Evolutionary conservation across 1,140 invertebrate genomes (phyloP).

Genomic region (Metaphire vulgaris): DNA sequence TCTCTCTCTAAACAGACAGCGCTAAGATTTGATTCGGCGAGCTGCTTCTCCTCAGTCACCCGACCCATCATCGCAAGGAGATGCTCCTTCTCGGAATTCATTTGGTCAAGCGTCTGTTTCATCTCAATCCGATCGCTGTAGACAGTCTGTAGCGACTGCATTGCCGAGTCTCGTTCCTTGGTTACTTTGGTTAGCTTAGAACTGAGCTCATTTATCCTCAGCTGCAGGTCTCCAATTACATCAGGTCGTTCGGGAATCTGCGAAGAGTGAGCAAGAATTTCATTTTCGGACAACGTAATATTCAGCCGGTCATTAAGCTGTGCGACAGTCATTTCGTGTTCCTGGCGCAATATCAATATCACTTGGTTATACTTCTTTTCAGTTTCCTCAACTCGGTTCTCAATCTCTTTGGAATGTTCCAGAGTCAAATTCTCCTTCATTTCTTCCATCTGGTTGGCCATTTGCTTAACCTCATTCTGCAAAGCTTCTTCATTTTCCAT

Average conservation of each 20-base stretch:
- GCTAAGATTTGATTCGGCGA: background rate
- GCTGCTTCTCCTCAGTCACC: background rate
- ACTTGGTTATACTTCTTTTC: background rate
- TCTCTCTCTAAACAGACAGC: background rate
- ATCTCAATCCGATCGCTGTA: slow-evolving; percentile 18
- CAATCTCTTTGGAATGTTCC: background rate
- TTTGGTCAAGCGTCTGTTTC: slow-evolving; percentile 1
- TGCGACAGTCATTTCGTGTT: background rate
- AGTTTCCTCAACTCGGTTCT: background rate
- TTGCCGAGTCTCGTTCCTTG: slow-evolving; percentile 9
- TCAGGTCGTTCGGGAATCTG: background rate
- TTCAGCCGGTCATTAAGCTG: background rate
- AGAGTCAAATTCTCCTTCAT: background rate
- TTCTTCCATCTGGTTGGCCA: background rate
- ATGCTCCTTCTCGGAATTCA: slow-evolving; percentile 4
- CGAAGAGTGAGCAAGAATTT: background rate
- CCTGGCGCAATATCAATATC: background rate
- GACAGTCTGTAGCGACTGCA: slow-evolving; percentile 20
- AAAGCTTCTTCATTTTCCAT: background rate
- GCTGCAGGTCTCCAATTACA: background rate
- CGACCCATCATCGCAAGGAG: background rate
- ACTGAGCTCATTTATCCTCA: slow-evolving; percentile 6
- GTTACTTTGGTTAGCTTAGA: slow-evolving; percentile 8
- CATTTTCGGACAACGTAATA: background rate
- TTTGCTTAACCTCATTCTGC: background rate